phyloP scores from a whole-genome alignment of 2,113 vertebrate species.

The Laticauda colubrina region DNA sequence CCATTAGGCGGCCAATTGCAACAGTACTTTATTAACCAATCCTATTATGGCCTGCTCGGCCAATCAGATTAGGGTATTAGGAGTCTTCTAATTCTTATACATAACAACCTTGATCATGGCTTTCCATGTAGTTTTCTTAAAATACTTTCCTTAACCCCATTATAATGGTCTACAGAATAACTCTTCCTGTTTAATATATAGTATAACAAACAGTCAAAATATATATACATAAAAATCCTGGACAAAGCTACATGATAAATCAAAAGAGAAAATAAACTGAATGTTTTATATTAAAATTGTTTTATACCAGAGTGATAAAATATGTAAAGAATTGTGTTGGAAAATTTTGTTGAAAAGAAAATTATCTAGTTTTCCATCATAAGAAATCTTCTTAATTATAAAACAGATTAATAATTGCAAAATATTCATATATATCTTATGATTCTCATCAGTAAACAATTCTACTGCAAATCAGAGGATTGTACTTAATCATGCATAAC shows the following conservation, averaged over 20 bases:
- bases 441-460: conserved; percentile 27
- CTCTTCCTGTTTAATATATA: neutral
- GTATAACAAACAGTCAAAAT: conserved; percentile 29
- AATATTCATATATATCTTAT: conserved; percentile 33
- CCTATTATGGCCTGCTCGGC: no score
- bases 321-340: conserved; percentile 10
- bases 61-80: no score
- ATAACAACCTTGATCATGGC: neutral
- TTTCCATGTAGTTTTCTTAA: neutral
- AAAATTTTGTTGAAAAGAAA: conserved; percentile 34
- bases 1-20: no score
- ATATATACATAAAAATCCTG: conserved; percentile 10
- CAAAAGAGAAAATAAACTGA: neutral
- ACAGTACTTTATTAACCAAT: no score
- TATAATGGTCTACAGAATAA: neutral
- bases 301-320: conserved; percentile 33
- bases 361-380: conserved; percentile 29
- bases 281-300: conserved; percentile 28
- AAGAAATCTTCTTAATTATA: conserved; percentile 43
- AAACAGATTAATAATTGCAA: conserved; percentile 49
- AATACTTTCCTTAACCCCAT: neutral
- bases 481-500: conserved; percentile 52
- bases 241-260: neutral
- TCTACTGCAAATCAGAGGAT: conserved; percentile 43
- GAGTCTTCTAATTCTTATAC: no score